Evolutionary conservation across 2,797 vertebrate genomes (phyloP).

Genomic region (Iguana delicatissima): DNA sequence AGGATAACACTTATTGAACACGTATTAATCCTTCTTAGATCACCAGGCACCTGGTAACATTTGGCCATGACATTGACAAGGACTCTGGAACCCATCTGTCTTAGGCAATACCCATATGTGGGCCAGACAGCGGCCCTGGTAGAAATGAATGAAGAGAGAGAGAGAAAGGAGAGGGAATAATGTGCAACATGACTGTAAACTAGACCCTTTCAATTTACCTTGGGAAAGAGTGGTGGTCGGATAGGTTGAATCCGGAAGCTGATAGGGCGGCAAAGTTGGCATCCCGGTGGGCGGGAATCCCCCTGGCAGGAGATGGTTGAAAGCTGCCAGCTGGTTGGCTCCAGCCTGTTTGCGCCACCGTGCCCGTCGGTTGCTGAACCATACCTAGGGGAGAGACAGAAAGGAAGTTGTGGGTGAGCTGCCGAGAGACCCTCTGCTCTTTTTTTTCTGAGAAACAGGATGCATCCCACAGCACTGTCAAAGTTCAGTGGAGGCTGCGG

Average conservation of each 20-base stretch:
- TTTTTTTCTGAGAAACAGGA: too few relatives aligned
- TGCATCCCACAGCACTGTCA: too few relatives aligned
- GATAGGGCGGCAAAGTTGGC: constrained; percentile 94
- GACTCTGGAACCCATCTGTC: too few relatives aligned
- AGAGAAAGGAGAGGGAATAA: too few relatives aligned
- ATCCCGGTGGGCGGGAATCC: constrained; percentile 95
- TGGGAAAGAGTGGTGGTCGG: constrained; percentile 90
- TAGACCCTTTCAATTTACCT: constrained; percentile 79
- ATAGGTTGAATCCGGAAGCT: constrained; percentile 94
- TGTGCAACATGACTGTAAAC: accelerated
- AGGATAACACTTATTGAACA: too few relatives aligned
- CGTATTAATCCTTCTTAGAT: too few relatives aligned
- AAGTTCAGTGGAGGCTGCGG: too few relatives aligned
- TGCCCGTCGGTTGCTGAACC: constrained; percentile 97
- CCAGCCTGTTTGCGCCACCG: constrained; percentile 98
- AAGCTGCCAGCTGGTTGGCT: constrained; percentile 96
- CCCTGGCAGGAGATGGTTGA: constrained; percentile 96
- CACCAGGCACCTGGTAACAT: too few relatives aligned
- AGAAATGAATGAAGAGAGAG: too few relatives aligned
- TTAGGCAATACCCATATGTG: too few relatives aligned
- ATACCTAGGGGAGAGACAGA: constrained; percentile 84
- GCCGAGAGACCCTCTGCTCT: background rate
- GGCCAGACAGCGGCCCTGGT: too few relatives aligned
- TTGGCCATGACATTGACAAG: too few relatives aligned
- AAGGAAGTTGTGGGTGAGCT: accelerated